Percentiles rank a stretch among this genome's conserved stretches.
Conservation (phyloP, 2,113 vertebrate species). For the Halichoerus grypus region DNA sequence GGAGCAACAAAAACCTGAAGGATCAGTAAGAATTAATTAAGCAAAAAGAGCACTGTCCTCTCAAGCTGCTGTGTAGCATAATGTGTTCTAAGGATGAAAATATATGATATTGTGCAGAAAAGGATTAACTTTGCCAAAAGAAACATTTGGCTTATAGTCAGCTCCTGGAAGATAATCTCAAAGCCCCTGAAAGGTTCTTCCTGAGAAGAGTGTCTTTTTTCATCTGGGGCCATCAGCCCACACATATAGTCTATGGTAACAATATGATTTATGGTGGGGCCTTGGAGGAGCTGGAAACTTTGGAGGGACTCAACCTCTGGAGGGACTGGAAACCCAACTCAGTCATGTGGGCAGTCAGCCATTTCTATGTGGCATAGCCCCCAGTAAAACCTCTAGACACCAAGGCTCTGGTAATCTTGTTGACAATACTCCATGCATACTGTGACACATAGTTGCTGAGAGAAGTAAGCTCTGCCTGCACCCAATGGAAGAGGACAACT, state of each 20-base stretch:
- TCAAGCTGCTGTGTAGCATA: not conserved
- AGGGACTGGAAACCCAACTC: not conserved
- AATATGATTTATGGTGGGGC: not conserved
- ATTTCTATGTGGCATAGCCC: not conserved
- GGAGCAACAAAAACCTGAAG: not conserved
- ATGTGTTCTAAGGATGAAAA: not conserved
- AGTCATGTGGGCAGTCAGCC: not conserved
- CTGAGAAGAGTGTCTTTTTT: not conserved
- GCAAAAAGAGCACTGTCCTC: not conserved
- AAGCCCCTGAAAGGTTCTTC: not conserved
- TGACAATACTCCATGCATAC: not conserved
- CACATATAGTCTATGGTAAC: not conserved
- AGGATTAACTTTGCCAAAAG: not conserved
- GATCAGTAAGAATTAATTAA: not conserved
- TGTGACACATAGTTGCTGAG: not conserved
- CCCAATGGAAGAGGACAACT: not conserved
- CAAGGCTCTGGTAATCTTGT: not conserved
- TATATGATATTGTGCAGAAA: not conserved
- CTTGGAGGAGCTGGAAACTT: not conserved
- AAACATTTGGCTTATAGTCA: not conserved
- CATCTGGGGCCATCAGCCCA: rapidly evolving
- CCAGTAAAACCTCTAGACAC: not conserved
- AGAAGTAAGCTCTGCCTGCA: not conserved
- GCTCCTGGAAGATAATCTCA: not conserved
- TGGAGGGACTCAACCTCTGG: not conserved